Conservation (phyloP, 2,888 invertebrate genomes). For the Drosophila mercatorum region DNA sequence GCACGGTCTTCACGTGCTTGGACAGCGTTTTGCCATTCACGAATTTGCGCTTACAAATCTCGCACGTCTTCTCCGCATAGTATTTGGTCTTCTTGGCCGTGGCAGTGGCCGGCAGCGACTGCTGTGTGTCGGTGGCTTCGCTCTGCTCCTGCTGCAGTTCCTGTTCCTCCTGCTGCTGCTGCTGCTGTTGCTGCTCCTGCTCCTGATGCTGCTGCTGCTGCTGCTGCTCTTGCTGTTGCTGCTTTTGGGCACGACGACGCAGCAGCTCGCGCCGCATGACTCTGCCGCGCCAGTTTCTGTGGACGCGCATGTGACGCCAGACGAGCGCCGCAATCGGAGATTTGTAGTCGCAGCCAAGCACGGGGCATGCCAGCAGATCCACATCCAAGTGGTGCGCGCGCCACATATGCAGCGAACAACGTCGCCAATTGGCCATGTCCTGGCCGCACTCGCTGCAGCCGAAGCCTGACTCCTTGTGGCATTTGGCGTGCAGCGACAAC, state of each 20-base stretch:
- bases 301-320: conserved; percentile 88
- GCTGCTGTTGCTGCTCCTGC: conserved; percentile 31
- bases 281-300: conserved; percentile 84
- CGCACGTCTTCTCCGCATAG: conserved; percentile 88
- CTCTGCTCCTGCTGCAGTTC: conserved; percentile 20
- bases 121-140: conserved; percentile 26
- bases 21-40: conserved; percentile 89
- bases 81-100: conserved; percentile 82
- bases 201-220: conserved; percentile 37
- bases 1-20: conserved; percentile 89
- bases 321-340: conserved; percentile 86
- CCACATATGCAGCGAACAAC: conserved; percentile 89
- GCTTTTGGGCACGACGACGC: conserved; percentile 58
- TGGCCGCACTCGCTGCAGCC: conserved; percentile 86
- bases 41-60: conserved; percentile 88
- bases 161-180: conserved; percentile 23
- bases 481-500: conserved; percentile 85
- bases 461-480: conserved; percentile 85
- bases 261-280: conserved; percentile 78
- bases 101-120: conserved; percentile 33
- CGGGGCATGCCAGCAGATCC: conserved; percentile 87
- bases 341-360: conserved; percentile 86
- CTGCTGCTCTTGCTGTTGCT: conserved; percentile 27
- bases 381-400: conserved; percentile 87
- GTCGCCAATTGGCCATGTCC: conserved; percentile 87